Conservation (phyloP, 1,140 invertebrate species). For the Grapholita molesta region DNA sequence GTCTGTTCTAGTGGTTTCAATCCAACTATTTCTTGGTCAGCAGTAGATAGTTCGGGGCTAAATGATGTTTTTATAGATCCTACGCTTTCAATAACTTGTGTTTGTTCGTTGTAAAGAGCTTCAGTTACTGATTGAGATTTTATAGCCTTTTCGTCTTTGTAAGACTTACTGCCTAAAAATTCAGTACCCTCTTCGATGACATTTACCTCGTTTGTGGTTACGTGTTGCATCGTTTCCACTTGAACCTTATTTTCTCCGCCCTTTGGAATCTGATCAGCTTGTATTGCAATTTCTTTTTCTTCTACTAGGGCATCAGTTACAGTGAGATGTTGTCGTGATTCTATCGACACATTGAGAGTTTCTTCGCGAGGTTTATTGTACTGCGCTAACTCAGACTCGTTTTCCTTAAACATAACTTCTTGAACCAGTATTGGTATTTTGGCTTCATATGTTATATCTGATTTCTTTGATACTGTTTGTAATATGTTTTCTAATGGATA, state of each 20-base stretch:
- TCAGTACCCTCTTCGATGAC: slow-evolving; percentile 42
- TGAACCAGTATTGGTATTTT: slow-evolving; percentile 42
- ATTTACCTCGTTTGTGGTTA: slow-evolving; percentile 59
- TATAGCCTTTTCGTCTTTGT: slow-evolving; percentile 33
- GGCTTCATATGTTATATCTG: slow-evolving; percentile 32
- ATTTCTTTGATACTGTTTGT: slow-evolving; percentile 20
- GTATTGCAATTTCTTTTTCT: slow-evolving; percentile 46
- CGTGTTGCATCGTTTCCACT: slow-evolving; percentile 49
- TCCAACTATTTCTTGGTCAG: slow-evolving; percentile 18
- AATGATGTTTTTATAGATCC: background rate
- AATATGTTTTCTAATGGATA: slow-evolving; percentile 22
- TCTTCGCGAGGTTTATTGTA: slow-evolving; percentile 27
- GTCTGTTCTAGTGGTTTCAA: slow-evolving; percentile 25
- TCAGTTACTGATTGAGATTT: slow-evolving; percentile 34
- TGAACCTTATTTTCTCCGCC: slow-evolving; percentile 41
- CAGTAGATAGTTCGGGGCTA: slow-evolving; percentile 19
- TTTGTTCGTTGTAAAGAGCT: slow-evolving; percentile 37
- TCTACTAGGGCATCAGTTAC: slow-evolving; percentile 39
- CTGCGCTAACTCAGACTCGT: slow-evolving; percentile 25
- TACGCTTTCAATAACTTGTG: slow-evolving; percentile 41
- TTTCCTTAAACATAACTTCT: slow-evolving; percentile 45
- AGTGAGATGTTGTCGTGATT: slow-evolving; percentile 50
- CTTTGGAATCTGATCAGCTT: slow-evolving; percentile 22
- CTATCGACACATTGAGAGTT: slow-evolving; percentile 33
- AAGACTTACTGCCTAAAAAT: slow-evolving; percentile 24